Evolutionary conservation across 1,140 invertebrate species (phyloP), one percentile per base, ranked within the genome.

Genomic region (Euura saliciscinereae): DNA sequence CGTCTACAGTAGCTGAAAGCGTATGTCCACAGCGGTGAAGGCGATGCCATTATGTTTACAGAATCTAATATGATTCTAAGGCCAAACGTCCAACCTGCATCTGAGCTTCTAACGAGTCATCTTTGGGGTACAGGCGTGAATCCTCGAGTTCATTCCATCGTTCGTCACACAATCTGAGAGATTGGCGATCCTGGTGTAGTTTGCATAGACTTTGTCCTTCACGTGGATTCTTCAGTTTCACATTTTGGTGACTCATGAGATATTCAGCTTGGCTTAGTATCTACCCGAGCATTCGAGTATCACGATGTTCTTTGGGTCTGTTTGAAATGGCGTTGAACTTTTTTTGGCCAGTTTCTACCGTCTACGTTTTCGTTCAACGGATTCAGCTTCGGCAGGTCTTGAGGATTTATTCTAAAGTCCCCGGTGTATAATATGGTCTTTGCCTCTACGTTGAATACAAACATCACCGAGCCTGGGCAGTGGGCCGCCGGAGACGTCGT

Each of bases 401-500:
- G 78, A 0, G 81, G 69, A 72, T 88, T 85, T 6, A 93, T 87
- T 77, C 93, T 86, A 81, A 93, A 94, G 82, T 94, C 93, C 0
- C 93, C 93, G 0, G 93, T 94, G 76, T 92, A 93, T 4, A 94
- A 83, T 72, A 94, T 82, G 8, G 81, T 82, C 28, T 81, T 76
- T 51, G 85, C 74, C 45, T 82, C 75, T 64, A 75, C 88, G 84
- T 91, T 90, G 77, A 94, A 91, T 8, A 94, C 75, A 82, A 94
- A 93, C 93, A 94, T 94, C 0, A 93, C 89, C 3, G 93, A 93
- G 1, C 93, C 93, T 6, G 92, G 90, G 83, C 92, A 93, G 80
- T 94, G 93, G 11, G 91, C 92, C 3, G 93, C 91, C 43, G 92
- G 89, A 68, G 93, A 87, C 6, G 89, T 82, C 1, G 89, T 91